Base-by-base conservation (phyloP, 2,888 invertebrate genomes). In the Agapostemon virescens region DNA sequence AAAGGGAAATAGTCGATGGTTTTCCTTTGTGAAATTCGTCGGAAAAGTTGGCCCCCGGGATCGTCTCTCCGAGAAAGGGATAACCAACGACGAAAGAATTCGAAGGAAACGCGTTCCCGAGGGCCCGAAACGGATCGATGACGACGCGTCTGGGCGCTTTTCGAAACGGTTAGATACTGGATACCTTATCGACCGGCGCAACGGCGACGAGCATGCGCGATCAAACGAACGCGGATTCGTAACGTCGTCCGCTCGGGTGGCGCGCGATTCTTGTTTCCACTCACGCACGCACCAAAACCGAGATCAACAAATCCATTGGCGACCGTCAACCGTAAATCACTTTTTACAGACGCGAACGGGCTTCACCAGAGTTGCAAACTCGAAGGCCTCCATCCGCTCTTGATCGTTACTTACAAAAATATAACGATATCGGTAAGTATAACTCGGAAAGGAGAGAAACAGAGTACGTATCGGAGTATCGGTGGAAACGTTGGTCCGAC, bases 331-430 rank as follows among this genome's bases (percentile, higher is more conserved):
- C 11, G n/a, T 49, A n/a, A 49, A 49, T 9, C 11, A 49, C n/a
- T 49, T n/a, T 20, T 78, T 58, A 0, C 20, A 82, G 83, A 52
- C 17, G 33, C 70, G 40, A 72, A 77, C 20, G 82, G 64, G 33
- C 74, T 92, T 52, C 90, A 91, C 45, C 88, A 87, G 13, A 92
- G 92, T 77, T 93, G 93, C 83, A 92, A 90, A 79, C 88, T 93
- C 79, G 93, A 93, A 80, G 92, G 93, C 61, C 89, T 93, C 20
- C 93, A 93, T 72, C 92, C 93, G 0, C 90, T 93, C 75, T 90
- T 93, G 76, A 91, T 93, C 81, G 90, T 93, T 82, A 93, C 93
- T 40, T 93, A 93, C 88, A 93, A 92, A 86, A 93, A 93, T 76
- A 90, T 93, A 82, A 92, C 93, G 74, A 90, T 93, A 87, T 91